Conservation (phyloP, 2,888 invertebrate species). For the Ceriagrion tenellum region DNA sequence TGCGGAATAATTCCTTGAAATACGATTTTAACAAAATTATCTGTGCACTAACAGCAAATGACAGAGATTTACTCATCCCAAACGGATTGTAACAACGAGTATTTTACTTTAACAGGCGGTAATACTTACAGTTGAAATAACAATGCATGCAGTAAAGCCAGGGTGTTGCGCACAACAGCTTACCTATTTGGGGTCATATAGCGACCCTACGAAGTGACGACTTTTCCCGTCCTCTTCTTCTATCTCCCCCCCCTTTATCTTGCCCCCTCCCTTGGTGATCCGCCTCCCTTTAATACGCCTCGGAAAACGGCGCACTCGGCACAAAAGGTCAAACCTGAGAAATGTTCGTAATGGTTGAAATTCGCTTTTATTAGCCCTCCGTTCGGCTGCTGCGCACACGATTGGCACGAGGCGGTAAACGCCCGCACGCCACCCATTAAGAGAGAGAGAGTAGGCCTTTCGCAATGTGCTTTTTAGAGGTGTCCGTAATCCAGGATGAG, state of each 20-base stretch:
- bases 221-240: too few relatives aligned
- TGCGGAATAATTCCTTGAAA: too few relatives aligned
- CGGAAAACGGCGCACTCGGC: background rate
- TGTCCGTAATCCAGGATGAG: too few relatives aligned
- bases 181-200: background rate
- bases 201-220: background rate
- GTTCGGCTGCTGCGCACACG: background rate
- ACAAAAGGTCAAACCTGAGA: background rate
- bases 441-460: background rate
- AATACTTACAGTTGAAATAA: too few relatives aligned
- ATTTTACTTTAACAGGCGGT: too few relatives aligned
- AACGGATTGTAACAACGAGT: too few relatives aligned
- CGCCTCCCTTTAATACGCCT: background rate
- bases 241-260: background rate
- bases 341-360: background rate
- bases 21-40: too few relatives aligned
- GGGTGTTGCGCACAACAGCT: background rate
- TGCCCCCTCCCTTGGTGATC: background rate
- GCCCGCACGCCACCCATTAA: background rate
- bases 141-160: too few relatives aligned
- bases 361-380: constrained; percentile 16
- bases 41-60: too few relatives aligned
- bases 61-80: too few relatives aligned
- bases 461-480: background rate
- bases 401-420: background rate